Conservation (phyloP, 2,797 vertebrate genomes). For the Myripristis murdjan region DNA sequence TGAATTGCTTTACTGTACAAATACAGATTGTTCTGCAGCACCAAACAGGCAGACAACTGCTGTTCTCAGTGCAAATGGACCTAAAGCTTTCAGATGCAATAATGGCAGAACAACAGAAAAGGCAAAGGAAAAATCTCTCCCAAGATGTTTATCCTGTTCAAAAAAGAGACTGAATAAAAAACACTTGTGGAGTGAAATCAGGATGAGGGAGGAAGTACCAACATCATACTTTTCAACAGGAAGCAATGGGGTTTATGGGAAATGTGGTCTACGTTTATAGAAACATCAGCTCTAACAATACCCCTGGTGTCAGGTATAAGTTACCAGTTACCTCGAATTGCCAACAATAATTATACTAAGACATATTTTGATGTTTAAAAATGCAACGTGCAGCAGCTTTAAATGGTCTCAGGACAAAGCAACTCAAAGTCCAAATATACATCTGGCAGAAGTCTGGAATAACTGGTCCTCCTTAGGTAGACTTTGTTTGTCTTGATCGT, state of each 20-base stretch:
- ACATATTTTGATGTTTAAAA: slow-evolving; percentile 38
- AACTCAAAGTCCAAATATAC: slow-evolving; percentile 50
- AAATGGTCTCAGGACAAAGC: slow-evolving; percentile 40
- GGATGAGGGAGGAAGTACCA: too few relatives aligned
- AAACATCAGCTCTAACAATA: not conserved
- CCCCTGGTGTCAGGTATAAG: not conserved
- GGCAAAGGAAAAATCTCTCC: too few relatives aligned
- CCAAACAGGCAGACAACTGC: not conserved
- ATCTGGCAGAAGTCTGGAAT: slow-evolving; percentile 68
- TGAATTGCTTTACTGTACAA: not conserved
- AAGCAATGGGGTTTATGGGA: not conserved
- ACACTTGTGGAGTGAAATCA: too few relatives aligned
- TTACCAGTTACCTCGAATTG: slow-evolving; percentile 14
- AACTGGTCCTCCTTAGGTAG: slow-evolving; percentile 54
- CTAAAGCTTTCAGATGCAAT: slow-evolving; percentile 4
- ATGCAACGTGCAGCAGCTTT: slow-evolving; percentile 35
- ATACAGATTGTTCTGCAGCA: slow-evolving; percentile 8
- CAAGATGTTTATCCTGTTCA: not conserved
- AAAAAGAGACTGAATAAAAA: slow-evolving; percentile 8
- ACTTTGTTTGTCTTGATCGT: slow-evolving; percentile 70
- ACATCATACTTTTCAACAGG: too few relatives aligned
- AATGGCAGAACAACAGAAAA: not conserved
- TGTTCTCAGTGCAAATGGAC: slow-evolving; percentile 11
- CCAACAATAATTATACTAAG: slow-evolving; percentile 38
- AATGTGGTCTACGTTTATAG: not conserved